These are phyloP conservation scores for Ariopsis seemanni DNA, from an alignment of 2,113 vertebrate species.

Conservation along the genomic window DNA sequence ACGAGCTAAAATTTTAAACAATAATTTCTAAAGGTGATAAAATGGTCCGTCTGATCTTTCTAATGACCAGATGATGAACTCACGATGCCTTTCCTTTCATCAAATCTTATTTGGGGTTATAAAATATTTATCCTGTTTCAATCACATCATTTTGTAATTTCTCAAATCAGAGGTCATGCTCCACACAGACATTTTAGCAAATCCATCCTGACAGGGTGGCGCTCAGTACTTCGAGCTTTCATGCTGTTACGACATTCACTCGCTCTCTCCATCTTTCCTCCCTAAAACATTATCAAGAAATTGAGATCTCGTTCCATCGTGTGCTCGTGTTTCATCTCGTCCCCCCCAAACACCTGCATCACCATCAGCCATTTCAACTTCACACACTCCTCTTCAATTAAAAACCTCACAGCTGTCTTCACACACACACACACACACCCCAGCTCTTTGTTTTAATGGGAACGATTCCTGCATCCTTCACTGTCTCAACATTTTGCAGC, in stretches of 20 bases:
- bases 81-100: not conserved
- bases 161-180: not conserved
- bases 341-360: not conserved
- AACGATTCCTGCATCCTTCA: constrained; percentile 13
- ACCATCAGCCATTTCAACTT: constrained; percentile 4
- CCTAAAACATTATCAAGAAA: not conserved
- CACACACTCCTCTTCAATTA: constrained; percentile 7
- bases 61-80: not conserved
- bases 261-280: not conserved
- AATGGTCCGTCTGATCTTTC: not conserved
- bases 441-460: not conserved
- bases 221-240: not conserved
- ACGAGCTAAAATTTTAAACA: not conserved
- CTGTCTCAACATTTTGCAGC: not conserved
- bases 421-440: not conserved
- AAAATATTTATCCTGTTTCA: not conserved
- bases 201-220: not conserved
- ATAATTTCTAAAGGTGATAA: not conserved
- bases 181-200: not conserved
- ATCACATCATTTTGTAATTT: not conserved
- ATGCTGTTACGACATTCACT: not conserved
- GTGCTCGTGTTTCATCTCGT: constrained; percentile 22
- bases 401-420: not conserved
- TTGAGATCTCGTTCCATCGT: not conserved
- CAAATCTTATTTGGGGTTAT: not conserved